These are phyloP conservation scores for Solenopsis invicta DNA, from an alignment of 1,140 invertebrate species.

Conservation along the genomic window DNA sequence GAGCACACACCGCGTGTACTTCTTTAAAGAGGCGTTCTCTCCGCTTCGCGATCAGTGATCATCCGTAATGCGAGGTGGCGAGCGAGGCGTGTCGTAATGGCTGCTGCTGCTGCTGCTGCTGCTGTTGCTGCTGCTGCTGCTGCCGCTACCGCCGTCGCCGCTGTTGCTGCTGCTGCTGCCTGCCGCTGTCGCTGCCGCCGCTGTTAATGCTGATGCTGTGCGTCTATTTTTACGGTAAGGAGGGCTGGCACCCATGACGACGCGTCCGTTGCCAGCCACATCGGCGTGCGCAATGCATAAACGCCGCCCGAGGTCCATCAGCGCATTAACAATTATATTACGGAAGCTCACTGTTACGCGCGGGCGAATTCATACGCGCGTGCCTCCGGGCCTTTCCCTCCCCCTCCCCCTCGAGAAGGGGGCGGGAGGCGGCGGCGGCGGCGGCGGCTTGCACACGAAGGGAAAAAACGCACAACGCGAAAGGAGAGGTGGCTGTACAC, in stretches of 20 bases:
- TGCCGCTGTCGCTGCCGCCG: conserved; percentile 22
- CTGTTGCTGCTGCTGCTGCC: conserved; percentile 10
- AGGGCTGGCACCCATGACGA: conserved; percentile 74
- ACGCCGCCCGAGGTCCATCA: conserved; percentile 81
- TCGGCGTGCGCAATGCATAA: conserved; percentile 79
- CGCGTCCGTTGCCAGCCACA: conserved; percentile 57
- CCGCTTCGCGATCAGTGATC: conserved; percentile 73
- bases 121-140: not conserved
- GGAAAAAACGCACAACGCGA: conserved; percentile 55
- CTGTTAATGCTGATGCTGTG: conserved; percentile 58
- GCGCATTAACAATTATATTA: conserved; percentile 85
- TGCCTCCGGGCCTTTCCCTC: conserved; percentile 61
- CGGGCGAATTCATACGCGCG: conserved; percentile 81
- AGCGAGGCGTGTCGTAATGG: conserved; percentile 74
- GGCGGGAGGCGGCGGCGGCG: conserved; percentile 5
- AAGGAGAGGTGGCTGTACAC: conserved; percentile 16
- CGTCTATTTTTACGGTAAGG: conserved; percentile 83
- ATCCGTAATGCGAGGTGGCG: conserved; percentile 74
- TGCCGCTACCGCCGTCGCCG: not conserved
- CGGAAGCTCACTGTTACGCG: conserved; percentile 83
- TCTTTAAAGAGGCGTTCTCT: conserved; percentile 59
- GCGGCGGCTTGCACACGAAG: conserved; percentile 9
- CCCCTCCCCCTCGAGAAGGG: conserved; percentile 1
- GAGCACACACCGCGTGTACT: conserved; percentile 38
- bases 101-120: conserved; percentile 23